Percentiles rank a stretch among this genome's conserved stretches.
Evolutionary conservation across 2,797 vertebrate species (phyloP).

Genomic region (Potorous gilbertii): DNA sequence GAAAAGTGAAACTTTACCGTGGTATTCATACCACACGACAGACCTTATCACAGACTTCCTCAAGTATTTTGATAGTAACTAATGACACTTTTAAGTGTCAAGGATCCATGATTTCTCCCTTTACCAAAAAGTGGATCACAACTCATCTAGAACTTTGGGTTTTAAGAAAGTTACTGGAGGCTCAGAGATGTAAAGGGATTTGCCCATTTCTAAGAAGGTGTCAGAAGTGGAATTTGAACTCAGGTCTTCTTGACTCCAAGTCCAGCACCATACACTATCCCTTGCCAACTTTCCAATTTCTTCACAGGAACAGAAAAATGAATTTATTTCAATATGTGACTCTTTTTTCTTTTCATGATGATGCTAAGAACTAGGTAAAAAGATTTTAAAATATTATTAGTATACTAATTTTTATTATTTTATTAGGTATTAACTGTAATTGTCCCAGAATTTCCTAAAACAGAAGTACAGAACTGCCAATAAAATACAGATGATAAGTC

Average conservation of each 20-base stretch:
- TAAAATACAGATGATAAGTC: slow-evolving; percentile 16
- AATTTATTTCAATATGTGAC: not conserved
- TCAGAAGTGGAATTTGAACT: not conserved
- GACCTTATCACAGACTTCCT: not conserved
- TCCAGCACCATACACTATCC: not conserved
- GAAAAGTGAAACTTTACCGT: not conserved
- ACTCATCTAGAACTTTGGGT: not conserved
- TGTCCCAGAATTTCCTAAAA: slow-evolving; percentile 18
- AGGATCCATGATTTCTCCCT: not conserved
- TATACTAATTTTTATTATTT: slow-evolving; percentile 33
- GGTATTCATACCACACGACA: not conserved
- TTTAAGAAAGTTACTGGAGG: not conserved
- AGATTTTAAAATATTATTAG: not conserved
- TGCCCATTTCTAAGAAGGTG: not conserved
- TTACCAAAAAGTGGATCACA: not conserved
- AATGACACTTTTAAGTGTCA: not conserved
- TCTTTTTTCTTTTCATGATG: not conserved
- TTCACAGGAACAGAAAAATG: not conserved
- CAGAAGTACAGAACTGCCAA: slow-evolving; percentile 11
- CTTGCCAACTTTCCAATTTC: not conserved
- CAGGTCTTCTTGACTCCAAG: not conserved
- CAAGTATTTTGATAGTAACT: not conserved
- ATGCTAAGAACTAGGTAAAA: not conserved
- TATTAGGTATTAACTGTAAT: slow-evolving; percentile 47
- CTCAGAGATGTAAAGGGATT: not conserved